Evolutionary conservation across 2,888 invertebrate species (phyloP), one percentile per base, ranked within the genome.

Genomic region (Metacarcinus magister): DNA sequence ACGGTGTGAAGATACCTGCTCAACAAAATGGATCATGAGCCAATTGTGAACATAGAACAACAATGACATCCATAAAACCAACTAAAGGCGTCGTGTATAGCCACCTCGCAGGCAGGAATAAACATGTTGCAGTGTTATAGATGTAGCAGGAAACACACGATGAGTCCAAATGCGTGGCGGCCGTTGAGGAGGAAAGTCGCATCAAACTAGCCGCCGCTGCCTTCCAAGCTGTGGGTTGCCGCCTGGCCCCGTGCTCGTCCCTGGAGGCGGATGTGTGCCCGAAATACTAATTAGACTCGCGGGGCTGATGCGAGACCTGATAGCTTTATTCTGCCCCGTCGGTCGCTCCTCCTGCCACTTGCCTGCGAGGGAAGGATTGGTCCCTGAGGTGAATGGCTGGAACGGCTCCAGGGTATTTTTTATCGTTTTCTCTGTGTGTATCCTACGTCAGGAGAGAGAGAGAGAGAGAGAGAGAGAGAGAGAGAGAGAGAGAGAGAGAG

Each of bases 251-350:
- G 93, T 93, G 93, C 67, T 93, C 67, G 93, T 32, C 67, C 67
- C 93, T 93, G 93, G 93, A 93, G 67, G 93, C 32, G 93, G 43
- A 60, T 93, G 67, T 93, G 93, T 93, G 93, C 60, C 67, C 93
- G 67, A 93, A 93, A 93, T 93, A 93, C 93, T 93, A 93, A 93
- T 93, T 93, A 93, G 93, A 67, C 46, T 39, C 43, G 48, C 67
- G 23, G 54, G 60, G 23, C 43, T 48, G 93, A 93, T 93, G 93
- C 39, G 60, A 44, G 67, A 39, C 39, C 93, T 93, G 93, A 93
- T 93, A 93, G 93, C 93, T 93, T 93, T 93, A 93, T 93, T 67
- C 93, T 93, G 93, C 48, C 93, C 93, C 93, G 32, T 48, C 92
- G 46, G n/a, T 48, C 92, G 46, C 46, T 44, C 91, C 43, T 91